Percentiles rank a stretch among this genome's conserved stretches.
Evolutionary conservation across 2,113 vertebrate genomes (phyloP).

Genomic region (Tautogolabrus adspersus): DNA sequence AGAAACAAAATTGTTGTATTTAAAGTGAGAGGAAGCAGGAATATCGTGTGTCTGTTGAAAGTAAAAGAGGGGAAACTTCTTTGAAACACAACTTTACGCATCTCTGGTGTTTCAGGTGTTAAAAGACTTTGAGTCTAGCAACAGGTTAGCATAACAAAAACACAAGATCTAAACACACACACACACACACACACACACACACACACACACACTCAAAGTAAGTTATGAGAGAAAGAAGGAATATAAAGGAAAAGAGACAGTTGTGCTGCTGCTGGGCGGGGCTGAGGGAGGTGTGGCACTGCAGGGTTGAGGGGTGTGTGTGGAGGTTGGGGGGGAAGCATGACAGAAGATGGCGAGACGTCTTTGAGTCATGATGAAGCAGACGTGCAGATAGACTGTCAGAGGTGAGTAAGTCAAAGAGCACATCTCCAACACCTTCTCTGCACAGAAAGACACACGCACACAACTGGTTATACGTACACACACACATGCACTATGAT

Average conservation of each 20-base stretch:
- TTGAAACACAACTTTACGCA: neutral
- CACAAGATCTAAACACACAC: constrained; percentile 9
- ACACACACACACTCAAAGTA: neutral
- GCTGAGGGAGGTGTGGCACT: constrained; percentile 37
- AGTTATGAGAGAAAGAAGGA: neutral
- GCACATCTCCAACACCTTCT: constrained; percentile 33
- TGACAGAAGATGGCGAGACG: constrained; percentile 52
- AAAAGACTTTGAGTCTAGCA: constrained; percentile 4
- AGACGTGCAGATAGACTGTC: constrained; percentile 33
- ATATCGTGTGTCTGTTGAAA: neutral
- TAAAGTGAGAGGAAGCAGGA: neutral
- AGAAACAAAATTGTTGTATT: constrained; percentile 9
- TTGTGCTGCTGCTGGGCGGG: constrained; percentile 22
- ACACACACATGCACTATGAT: neutral
- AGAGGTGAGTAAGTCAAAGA: constrained; percentile 30
- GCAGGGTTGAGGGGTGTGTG: constrained; percentile 26
- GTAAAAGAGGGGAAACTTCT: neutral
- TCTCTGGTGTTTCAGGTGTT: neutral
- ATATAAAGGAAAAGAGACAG: constrained; percentile 21
- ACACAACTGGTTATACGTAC: neutral
- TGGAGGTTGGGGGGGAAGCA: too few relatives aligned
- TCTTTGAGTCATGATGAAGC: constrained; percentile 56
- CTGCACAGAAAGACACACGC: neutral
- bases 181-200: constrained; percentile 11
- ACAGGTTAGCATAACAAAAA: constrained; percentile 30